phyloP scores from a whole-genome alignment of 2,113 vertebrate genomes.

The Xyrauchen texanus region DNA sequence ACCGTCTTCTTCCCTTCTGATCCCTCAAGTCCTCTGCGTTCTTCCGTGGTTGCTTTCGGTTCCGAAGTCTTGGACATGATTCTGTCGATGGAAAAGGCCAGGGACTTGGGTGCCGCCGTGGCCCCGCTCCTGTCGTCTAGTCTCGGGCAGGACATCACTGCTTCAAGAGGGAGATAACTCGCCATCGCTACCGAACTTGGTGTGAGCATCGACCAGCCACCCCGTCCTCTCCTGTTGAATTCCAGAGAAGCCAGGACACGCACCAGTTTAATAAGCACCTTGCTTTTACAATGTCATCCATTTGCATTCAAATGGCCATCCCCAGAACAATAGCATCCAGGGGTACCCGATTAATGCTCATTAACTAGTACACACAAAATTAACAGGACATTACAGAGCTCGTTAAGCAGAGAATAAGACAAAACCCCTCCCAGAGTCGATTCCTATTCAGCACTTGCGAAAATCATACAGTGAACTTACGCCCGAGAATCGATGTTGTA shows the following conservation, averaged over 20 bases:
- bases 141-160: constrained; percentile 86
- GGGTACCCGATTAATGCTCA: constrained; percentile 91
- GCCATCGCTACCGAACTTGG: constrained; percentile 82
- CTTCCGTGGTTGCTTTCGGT: constrained; percentile 77
- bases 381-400: constrained; percentile 84
- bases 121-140: constrained; percentile 77
- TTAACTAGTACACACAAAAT: constrained; percentile 84
- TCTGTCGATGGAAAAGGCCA: constrained; percentile 98
- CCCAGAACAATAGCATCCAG: constrained; percentile 87
- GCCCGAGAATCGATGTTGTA: constrained; percentile 52
- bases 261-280: constrained; percentile 93
- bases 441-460: constrained; percentile 59
- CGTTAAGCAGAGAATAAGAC: constrained; percentile 65
- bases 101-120: constrained; percentile 84
- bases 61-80: constrained; percentile 97
- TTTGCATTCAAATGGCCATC: constrained; percentile 92
- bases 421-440: constrained; percentile 55
- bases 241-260: constrained; percentile 85
- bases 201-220: constrained; percentile 77
- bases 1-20: constrained; percentile 82
- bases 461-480: constrained; percentile 64
- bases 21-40: constrained; percentile 68
- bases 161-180: constrained; percentile 88
- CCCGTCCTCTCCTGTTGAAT: constrained; percentile 80
- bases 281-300: constrained; percentile 83